Conservation (phyloP, 2,797 vertebrate species). For the Arnoldichthys spilopterus region DNA sequence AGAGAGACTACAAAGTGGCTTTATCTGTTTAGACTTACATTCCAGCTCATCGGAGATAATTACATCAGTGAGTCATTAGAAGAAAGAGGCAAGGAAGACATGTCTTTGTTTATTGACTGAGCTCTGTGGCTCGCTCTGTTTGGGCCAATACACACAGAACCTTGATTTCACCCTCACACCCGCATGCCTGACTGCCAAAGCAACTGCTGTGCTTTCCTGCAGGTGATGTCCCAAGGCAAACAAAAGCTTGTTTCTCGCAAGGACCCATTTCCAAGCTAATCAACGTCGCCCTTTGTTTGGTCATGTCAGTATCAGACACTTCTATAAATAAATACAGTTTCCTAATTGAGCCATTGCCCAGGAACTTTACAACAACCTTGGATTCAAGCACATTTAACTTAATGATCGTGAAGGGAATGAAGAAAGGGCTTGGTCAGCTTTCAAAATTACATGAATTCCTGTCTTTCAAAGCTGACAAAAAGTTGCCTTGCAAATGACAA, state of each 20-base stretch:
- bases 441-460: not conserved
- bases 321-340: not conserved
- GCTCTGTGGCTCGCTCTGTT: not conserved
- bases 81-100: constrained; percentile 3
- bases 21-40: constrained; percentile 17
- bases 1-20: not conserved
- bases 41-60: constrained; percentile 12
- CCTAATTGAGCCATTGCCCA: not conserved
- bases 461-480: not conserved
- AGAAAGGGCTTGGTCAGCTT: not conserved
- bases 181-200: not conserved
- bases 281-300: not conserved
- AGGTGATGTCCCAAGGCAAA: not conserved
- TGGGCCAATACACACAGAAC: constrained; percentile 8
- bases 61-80: constrained; percentile 29
- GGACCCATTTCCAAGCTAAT: not conserved
- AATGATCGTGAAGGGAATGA: not conserved
- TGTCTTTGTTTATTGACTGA: not conserved
- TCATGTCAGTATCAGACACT: not conserved
- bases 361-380: not conserved
- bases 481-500: not conserved
- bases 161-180: constrained; percentile 1
- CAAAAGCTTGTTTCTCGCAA: not conserved
- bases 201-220: not conserved
- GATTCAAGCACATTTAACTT: not conserved